Evolutionary conservation across 2,888 invertebrate species (phyloP).

Genomic region (Blera fallax): DNA sequence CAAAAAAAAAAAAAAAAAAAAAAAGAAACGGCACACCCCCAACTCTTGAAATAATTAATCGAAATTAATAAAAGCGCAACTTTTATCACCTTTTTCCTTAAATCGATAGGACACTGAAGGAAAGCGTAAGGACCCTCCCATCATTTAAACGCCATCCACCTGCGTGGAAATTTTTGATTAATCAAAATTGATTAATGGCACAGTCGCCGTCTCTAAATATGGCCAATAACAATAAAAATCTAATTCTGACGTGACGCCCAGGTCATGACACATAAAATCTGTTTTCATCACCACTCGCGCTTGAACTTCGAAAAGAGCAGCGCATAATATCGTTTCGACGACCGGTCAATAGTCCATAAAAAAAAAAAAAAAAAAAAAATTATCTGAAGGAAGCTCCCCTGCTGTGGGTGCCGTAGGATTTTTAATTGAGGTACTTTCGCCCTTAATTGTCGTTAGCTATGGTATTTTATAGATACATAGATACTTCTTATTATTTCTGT

Average conservation of each 20-base stretch:
- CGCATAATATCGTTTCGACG: no score
- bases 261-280: conserved; percentile 49
- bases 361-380: background rate
- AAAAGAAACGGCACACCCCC: no score
- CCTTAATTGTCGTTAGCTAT: conserved; percentile 19
- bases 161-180: conserved; percentile 49
- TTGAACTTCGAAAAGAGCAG: background rate
- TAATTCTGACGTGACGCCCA: conserved; percentile 38
- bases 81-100: conserved; percentile 26
- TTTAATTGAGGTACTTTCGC: conserved; percentile 57
- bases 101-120: conserved; percentile 14
- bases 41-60: conserved; percentile 44
- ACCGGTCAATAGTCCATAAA: conserved; percentile 16
- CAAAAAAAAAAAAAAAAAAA: no score
- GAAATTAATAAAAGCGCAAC: conserved; percentile 50
- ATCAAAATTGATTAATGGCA: conserved; percentile 47
- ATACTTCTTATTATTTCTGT: background rate
- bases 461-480: background rate
- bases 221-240: conserved; percentile 28
- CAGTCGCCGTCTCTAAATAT: conserved; percentile 15
- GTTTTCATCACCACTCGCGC: conserved; percentile 22
- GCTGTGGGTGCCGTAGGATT: background rate
- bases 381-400: background rate
- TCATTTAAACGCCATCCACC: conserved; percentile 1
- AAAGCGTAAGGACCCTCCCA: background rate